Conservation (phyloP, 2,113 vertebrate species). For the Ia io region DNA sequence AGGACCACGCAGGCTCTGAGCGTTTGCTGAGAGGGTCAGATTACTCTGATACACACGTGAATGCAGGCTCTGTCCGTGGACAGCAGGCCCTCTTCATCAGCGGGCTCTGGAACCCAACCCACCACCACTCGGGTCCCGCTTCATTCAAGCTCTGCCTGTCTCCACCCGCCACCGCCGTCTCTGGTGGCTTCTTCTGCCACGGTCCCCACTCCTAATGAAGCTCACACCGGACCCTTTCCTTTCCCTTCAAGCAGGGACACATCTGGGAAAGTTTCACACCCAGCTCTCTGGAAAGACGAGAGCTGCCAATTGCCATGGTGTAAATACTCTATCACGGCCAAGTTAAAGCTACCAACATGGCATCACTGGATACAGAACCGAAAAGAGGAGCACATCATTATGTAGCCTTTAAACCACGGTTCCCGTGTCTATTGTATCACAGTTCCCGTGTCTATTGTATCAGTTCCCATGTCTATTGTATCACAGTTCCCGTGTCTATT, state of each 20-base stretch:
- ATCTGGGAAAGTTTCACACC: background rate
- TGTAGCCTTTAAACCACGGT: background rate
- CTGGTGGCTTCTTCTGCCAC: background rate
- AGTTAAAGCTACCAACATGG: background rate
- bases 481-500: too few relatives aligned
- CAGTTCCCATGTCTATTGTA: too few relatives aligned
- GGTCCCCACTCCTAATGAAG: background rate
- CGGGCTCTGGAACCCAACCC: background rate
- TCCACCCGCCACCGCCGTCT: background rate
- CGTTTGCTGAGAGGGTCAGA: background rate
- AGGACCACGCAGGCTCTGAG: background rate
- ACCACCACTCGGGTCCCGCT: background rate
- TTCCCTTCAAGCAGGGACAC: background rate
- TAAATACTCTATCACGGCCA: background rate
- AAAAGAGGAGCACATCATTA: background rate
- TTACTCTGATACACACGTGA: background rate
- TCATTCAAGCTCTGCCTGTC: background rate
- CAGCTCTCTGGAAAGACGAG: background rate
- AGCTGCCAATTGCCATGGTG: background rate
- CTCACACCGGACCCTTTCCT: background rate
- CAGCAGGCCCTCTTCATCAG: background rate
- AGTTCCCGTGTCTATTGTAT: too few relatives aligned
- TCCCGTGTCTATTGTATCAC: too few relatives aligned
- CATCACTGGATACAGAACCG: accelerated
- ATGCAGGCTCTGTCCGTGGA: background rate